Percentiles rank a stretch among this genome's conserved stretches.
phyloP scores from a whole-genome alignment of 2,888 invertebrate genomes.

The Lasioglossum figueresi region DNA sequence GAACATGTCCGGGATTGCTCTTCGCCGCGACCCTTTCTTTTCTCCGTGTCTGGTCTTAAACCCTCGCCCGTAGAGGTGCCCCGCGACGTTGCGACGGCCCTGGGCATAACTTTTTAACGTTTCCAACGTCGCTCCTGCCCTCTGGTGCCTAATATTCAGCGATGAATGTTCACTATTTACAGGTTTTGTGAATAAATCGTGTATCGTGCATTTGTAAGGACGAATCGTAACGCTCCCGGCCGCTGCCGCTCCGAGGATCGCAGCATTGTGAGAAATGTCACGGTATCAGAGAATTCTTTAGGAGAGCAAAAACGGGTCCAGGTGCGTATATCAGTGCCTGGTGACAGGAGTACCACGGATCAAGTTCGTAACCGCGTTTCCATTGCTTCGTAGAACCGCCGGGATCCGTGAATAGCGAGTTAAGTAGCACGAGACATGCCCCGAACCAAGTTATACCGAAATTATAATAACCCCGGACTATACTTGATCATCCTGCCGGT shows the following conservation, averaged over 20 bases:
- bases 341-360: constrained; percentile 58
- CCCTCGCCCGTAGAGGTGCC: constrained; percentile 36
- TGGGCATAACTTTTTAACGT: constrained; percentile 75
- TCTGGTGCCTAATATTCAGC: constrained; percentile 80
- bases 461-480: constrained; percentile 12
- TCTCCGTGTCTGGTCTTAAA: constrained; percentile 42
- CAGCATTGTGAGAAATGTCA: constrained; percentile 63
- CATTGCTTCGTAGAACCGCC: constrained; percentile 56
- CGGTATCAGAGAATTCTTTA: constrained; percentile 62
- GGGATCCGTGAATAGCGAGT: constrained; percentile 63
- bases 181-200: constrained; percentile 76
- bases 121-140: constrained; percentile 77
- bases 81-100: constrained; percentile 71
- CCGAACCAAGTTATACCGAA: constrained; percentile 31
- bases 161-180: constrained; percentile 79
- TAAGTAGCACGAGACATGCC: constrained; percentile 59
- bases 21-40: constrained; percentile 40
- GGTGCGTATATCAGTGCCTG: constrained; percentile 66
- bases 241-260: constrained; percentile 54
- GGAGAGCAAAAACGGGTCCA: constrained; percentile 63
- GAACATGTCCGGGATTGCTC: constrained; percentile 34
- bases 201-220: constrained; percentile 65
- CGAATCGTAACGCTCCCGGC: constrained; percentile 53
- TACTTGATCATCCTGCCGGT: neutral
- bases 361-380: constrained; percentile 53